These are phyloP conservation scores for Dendrophyllia cribrosa DNA, from an alignment of 64 coral and sea anemone genomes.

Conservation along the genomic window DNA sequence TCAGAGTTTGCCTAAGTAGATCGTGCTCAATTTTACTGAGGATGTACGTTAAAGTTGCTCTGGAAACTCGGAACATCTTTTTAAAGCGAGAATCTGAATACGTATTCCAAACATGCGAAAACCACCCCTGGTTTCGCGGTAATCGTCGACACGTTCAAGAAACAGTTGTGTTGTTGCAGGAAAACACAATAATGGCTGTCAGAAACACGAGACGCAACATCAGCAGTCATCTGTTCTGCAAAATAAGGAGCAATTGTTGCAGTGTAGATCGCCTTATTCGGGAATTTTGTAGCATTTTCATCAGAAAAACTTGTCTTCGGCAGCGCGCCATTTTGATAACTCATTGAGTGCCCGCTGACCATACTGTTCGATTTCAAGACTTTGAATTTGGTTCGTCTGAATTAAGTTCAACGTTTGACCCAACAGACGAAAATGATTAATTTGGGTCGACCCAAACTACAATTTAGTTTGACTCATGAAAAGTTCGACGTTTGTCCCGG, in stretches of 20 bases:
- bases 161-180: constrained; percentile 21
- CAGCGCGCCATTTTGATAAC: too few species aligned
- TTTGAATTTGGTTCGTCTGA: too few species aligned
- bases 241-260: too few species aligned
- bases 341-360: too few species aligned
- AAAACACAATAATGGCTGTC: background rate
- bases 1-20: too few species aligned
- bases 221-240: too few species aligned
- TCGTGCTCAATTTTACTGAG: constrained; percentile 51
- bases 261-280: background rate
- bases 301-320: too few species aligned
- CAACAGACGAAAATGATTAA: too few species aligned
- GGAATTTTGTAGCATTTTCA: too few species aligned
- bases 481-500: constrained; percentile 2
- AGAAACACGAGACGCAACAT: too few species aligned
- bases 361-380: too few species aligned
- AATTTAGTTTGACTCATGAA: constrained; percentile 18
- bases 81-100: constrained; percentile 41
- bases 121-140: constrained; percentile 53
- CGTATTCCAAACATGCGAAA: constrained; percentile 44
- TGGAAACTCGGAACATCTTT: constrained; percentile 27
- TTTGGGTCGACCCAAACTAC: constrained; percentile 7
- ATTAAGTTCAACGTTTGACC: too few species aligned
- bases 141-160: constrained; percentile 43
- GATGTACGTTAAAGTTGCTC: constrained; percentile 47